Conservation (phyloP, 2,888 invertebrate genomes). For the Sycophila texana region DNA sequence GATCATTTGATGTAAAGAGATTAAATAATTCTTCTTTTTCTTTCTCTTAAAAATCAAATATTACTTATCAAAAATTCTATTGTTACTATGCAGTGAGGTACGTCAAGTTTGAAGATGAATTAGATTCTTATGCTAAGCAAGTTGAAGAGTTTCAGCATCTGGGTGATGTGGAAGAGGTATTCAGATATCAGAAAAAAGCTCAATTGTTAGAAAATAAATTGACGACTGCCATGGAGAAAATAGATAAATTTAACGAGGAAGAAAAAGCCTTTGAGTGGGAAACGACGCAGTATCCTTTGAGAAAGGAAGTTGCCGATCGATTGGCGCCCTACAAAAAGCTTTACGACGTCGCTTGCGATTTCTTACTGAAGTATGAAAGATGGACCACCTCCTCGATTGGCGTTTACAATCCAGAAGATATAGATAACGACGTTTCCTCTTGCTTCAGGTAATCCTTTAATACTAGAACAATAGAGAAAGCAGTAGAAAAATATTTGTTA, state of each 20-base stretch:
- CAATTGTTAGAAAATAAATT: conserved; percentile 86
- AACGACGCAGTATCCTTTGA: conserved; percentile 89
- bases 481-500: too few relatives aligned
- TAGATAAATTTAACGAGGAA: conserved; percentile 94
- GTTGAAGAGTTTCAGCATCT: conserved; percentile 90
- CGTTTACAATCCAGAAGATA: conserved; percentile 91
- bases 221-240: conserved; percentile 85
- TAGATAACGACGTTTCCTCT: conserved; percentile 87
- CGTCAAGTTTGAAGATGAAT: conserved; percentile 88
- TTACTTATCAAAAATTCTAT: conserved; percentile 1
- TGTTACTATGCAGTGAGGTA: conserved; percentile 78
- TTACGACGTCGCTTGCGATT: conserved; percentile 91
- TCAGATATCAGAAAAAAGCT: conserved; percentile 88
- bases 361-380: conserved; percentile 86
- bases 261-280: conserved; percentile 94
- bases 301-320: conserved; percentile 87
- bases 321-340: conserved; percentile 90
- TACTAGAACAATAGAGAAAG: too few relatives aligned
- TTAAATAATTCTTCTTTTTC: neutral
- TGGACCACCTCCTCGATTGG: conserved; percentile 91
- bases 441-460: conserved; percentile 65
- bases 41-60: neutral
- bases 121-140: conserved; percentile 87
- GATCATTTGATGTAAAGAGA: too few relatives aligned
- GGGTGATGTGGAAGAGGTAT: conserved; percentile 89